phyloP scores from a whole-genome alignment of 2,888 invertebrate species.

The Pyrocoelia pectoralis region DNA sequence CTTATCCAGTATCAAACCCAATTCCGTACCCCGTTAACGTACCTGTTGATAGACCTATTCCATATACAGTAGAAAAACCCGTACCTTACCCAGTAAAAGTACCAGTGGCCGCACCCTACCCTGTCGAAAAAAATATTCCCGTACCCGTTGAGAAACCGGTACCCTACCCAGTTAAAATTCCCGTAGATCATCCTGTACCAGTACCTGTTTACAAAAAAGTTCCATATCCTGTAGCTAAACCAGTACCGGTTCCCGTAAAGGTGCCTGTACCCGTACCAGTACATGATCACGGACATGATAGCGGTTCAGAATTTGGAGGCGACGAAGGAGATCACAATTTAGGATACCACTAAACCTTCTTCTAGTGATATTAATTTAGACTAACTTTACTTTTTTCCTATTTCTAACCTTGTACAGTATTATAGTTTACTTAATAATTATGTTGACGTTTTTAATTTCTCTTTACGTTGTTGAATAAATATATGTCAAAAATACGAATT shows the following conservation, averaged over 20 bases:
- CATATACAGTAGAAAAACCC: constrained; percentile 79
- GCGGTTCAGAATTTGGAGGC: constrained; percentile 35
- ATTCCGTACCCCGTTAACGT: constrained; percentile 77
- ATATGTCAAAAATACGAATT: constrained; percentile 28
- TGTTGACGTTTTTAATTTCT: constrained; percentile 37
- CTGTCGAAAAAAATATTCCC: constrained; percentile 71
- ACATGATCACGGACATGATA: constrained; percentile 58
- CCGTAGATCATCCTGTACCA: constrained; percentile 72
- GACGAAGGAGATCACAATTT: constrained; percentile 30
- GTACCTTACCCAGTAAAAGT: constrained; percentile 80
- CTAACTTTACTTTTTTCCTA: constrained; percentile 31
- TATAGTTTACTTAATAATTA: constrained; percentile 36
- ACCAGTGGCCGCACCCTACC: constrained; percentile 75
- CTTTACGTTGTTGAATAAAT: constrained; percentile 36
- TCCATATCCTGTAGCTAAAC: constrained; percentile 61
- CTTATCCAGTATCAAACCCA: constrained; percentile 76
- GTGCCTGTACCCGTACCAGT: constrained; percentile 72
- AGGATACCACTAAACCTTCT: constrained; percentile 29
- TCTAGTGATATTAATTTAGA: constrained; percentile 34
- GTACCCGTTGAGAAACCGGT: constrained; percentile 75
- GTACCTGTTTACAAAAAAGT: constrained; percentile 62
- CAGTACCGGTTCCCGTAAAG: constrained; percentile 75
- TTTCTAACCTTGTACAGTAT: constrained; percentile 43
- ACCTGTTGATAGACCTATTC: constrained; percentile 72
- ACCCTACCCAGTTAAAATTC: constrained; percentile 67